These are phyloP conservation scores for Tricholaema leucomelas DNA, from an alignment of 2,113 vertebrate species.

Conservation along the genomic window DNA sequence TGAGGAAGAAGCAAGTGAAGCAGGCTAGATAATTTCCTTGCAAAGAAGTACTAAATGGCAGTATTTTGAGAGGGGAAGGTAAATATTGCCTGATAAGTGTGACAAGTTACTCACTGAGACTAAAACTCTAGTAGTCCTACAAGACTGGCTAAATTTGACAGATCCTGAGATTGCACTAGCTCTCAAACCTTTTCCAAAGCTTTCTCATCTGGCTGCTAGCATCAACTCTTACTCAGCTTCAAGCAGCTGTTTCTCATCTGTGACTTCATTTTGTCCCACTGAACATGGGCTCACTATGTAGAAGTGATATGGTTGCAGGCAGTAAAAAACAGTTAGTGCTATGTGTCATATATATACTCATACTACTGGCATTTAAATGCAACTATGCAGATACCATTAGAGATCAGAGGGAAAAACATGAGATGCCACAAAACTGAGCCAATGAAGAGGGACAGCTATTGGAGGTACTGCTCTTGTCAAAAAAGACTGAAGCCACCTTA, in stretches of 20 bases:
- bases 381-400: not conserved
- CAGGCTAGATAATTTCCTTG: not conserved
- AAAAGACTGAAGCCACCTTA: not conserved
- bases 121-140: not conserved
- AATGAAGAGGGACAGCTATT: not conserved
- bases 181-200: not conserved
- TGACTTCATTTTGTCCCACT: not conserved
- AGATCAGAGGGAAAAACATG: not conserved
- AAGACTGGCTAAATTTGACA: not conserved
- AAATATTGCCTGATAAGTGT: not conserved
- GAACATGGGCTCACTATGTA: not conserved
- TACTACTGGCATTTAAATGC: not conserved
- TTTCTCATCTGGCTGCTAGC: not conserved
- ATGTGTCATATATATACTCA: not conserved
- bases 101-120: not conserved
- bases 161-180: not conserved
- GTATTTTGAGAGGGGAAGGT: not conserved
- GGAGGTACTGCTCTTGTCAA: not conserved
- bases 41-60: not conserved
- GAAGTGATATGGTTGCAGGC: not conserved
- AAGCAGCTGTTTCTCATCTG: constrained; percentile 24
- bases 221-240: not conserved
- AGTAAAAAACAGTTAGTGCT: not conserved
- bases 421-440: not conserved
- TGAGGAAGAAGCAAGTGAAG: not conserved